These are phyloP conservation scores for Zygogramma bicolorata DNA, from an alignment of 2,888 invertebrate genomes.

Conservation along the genomic window DNA sequence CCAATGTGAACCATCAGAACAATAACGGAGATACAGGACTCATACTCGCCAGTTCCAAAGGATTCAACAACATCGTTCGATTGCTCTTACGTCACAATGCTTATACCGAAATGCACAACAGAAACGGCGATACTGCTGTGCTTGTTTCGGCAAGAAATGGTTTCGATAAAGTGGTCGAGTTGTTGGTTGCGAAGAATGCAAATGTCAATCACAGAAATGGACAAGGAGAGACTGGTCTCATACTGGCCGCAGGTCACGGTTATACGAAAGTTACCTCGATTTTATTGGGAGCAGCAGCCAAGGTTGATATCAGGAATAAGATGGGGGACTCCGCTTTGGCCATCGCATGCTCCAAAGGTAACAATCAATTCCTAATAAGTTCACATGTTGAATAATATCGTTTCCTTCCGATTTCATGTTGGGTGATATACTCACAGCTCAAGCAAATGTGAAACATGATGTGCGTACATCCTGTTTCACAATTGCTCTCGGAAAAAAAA, in stretches of 20 bases:
- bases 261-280: background rate
- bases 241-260: background rate
- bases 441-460: too few species aligned
- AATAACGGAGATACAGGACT: constrained; percentile 14
- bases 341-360: constrained; percentile 4
- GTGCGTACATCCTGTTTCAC: too few species aligned
- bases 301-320: background rate
- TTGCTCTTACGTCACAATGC: background rate
- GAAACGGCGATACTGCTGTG: constrained; percentile 3
- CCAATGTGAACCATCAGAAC: constrained; percentile 5
- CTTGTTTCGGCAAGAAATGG: background rate
- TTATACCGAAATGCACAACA: background rate
- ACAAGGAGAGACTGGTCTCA: background rate
- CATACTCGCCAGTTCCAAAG: background rate
- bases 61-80: constrained; percentile 2
- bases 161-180: constrained; percentile 10
- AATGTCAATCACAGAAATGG: background rate
- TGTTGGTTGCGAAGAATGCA: background rate
- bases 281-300: background rate
- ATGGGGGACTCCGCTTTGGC: constrained; percentile 9
- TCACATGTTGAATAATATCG: too few species aligned
- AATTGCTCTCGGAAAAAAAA: too few species aligned
- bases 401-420: too few species aligned
- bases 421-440: too few species aligned
- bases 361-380: too few species aligned